Conservation (phyloP, 1,140 invertebrate species). For the Leptinotarsa texana region DNA sequence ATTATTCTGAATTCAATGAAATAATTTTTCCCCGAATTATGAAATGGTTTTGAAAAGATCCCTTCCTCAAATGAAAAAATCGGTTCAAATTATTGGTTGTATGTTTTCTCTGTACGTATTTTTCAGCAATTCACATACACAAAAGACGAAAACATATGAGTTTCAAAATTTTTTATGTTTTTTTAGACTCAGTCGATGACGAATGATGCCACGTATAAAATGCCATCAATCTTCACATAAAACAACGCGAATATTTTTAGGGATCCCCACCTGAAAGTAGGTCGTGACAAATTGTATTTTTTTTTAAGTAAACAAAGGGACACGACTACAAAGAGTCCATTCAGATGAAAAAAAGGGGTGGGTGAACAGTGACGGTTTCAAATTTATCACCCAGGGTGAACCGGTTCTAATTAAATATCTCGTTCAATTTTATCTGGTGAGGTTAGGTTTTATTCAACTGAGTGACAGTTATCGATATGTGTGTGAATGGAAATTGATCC, state of each 20-base stretch:
- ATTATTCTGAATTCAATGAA: too few relatives aligned
- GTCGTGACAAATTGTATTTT: constrained; percentile 10
- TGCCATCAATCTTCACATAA: neutral
- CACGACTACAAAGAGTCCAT: constrained; percentile 3
- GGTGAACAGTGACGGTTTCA: neutral
- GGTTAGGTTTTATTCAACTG: too few relatives aligned
- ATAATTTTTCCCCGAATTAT: too few relatives aligned
- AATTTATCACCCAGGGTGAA: neutral
- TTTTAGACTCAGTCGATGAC: neutral
- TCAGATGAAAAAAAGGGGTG: constrained; percentile 7
- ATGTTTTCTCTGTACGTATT: too few relatives aligned
- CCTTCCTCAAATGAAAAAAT: too few relatives aligned
- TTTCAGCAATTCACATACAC: too few relatives aligned
- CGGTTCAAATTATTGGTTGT: too few relatives aligned
- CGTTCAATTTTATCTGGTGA: neutral
- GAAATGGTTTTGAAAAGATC: too few relatives aligned
- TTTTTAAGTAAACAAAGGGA: constrained; percentile 5
- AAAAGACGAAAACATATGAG: too few relatives aligned
- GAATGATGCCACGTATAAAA: neutral
- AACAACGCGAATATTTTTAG: neutral
- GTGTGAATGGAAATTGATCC: too few relatives aligned
- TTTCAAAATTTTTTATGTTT: too few relatives aligned
- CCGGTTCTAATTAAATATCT: neutral
- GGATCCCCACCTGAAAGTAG: constrained; percentile 8
- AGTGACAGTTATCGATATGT: too few relatives aligned